These are phyloP conservation scores for Leucoraja erinaceus DNA, from an alignment of 2,113 vertebrate species.

Conservation along the genomic window DNA sequence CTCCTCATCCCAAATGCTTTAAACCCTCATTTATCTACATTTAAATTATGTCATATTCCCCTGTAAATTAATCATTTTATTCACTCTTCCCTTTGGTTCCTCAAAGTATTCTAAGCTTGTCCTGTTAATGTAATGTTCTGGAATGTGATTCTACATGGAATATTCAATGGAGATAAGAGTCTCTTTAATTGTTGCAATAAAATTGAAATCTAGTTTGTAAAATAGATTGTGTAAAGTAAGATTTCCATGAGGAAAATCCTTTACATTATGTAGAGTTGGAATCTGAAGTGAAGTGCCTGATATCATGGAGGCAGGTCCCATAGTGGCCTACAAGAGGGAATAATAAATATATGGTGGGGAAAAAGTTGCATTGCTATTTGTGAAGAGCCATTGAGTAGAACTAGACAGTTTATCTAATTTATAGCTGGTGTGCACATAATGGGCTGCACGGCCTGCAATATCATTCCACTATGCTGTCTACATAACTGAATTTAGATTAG, in stretches of 20 bases:
- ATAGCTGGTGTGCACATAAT: too few relatives aligned
- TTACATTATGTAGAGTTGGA: too few relatives aligned
- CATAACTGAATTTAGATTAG: neutral
- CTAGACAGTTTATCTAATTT: too few relatives aligned
- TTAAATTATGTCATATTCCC: neutral
- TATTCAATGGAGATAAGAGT: too few relatives aligned
- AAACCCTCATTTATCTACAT: neutral
- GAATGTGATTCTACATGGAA: neutral
- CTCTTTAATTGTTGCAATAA: neutral
- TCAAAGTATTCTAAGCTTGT: neutral
- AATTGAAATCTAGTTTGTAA: neutral
- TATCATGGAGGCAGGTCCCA: too few relatives aligned
- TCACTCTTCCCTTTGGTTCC: neutral
- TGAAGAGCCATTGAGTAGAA: too few relatives aligned
- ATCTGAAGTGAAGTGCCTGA: too few relatives aligned
- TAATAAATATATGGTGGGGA: neutral
- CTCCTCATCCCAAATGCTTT: neutral
- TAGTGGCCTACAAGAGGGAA: neutral
- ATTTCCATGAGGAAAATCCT: too few relatives aligned
- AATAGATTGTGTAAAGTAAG: too few relatives aligned
- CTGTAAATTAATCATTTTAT: neutral
- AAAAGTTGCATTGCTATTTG: too few relatives aligned
- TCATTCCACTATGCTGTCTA: too few relatives aligned
- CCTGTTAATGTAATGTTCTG: neutral
- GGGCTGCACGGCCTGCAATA: too few relatives aligned